Conservation (phyloP, 2,113 vertebrate genomes). For the Catagonus wagneri region DNA sequence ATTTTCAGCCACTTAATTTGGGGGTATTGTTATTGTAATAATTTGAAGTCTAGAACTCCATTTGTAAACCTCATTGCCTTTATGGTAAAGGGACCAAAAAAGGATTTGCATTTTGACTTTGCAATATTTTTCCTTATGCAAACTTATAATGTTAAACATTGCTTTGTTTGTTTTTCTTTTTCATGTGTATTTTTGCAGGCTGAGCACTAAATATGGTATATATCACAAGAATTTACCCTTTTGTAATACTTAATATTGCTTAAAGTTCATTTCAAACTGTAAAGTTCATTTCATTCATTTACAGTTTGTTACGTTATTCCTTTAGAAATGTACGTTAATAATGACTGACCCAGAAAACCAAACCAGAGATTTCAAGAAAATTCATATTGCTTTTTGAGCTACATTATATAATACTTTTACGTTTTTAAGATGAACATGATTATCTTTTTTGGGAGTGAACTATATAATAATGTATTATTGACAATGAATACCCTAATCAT, state of each 20-base stretch:
- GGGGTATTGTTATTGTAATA: neutral
- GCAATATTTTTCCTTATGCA: neutral
- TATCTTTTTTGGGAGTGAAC: neutral
- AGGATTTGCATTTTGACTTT: neutral
- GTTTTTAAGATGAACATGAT: constrained; percentile 21
- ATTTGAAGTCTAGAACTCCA: neutral
- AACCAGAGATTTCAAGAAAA: neutral
- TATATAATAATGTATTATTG: neutral
- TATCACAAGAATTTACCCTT: neutral
- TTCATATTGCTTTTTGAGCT: neutral
- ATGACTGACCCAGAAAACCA: constrained; percentile 13
- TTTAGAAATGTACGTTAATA: constrained; percentile 55
- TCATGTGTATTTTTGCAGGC: neutral
- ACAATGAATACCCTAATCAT: neutral
- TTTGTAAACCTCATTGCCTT: neutral
- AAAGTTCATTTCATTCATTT: neutral
- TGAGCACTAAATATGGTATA: neutral
- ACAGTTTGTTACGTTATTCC: neutral
- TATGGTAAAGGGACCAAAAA: neutral
- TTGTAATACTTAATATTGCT: neutral
- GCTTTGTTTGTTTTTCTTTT: neutral
- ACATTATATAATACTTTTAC: neutral
- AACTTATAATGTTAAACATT: neutral
- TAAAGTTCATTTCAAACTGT: constrained; percentile 49
- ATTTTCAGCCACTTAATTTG: neutral